Conservation (phyloP, 2,888 invertebrate genomes). For the Homarus gammarus region DNA sequence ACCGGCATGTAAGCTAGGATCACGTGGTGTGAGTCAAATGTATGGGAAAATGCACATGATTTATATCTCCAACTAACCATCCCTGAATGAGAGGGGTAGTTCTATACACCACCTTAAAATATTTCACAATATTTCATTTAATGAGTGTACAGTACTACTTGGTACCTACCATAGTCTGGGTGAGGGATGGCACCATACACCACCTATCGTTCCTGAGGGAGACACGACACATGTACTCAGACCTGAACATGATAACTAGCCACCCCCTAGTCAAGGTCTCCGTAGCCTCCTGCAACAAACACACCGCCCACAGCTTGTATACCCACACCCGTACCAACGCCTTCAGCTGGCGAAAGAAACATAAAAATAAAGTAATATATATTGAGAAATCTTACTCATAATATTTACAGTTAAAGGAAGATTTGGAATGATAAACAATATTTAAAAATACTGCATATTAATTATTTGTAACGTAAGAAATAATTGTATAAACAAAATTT, state of each 20-base stretch:
- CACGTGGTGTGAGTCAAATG: no score
- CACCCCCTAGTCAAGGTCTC: conserved; percentile 19
- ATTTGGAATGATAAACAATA: no score
- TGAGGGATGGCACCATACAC: conserved; percentile 61
- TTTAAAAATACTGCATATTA: no score
- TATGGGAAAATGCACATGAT: no score
- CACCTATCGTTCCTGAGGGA: conserved; percentile 27
- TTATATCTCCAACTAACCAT: background rate
- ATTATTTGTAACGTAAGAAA: no score
- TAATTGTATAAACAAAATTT: no score
- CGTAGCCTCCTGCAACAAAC: conserved; percentile 29
- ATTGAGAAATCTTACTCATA: no score
- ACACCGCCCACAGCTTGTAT: conserved; percentile 39
- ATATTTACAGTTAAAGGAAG: no score
- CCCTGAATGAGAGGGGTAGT: background rate
- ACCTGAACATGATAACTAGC: conserved; percentile 40
- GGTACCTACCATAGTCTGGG: conserved; percentile 34
- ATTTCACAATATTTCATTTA: no score
- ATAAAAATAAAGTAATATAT: no score
- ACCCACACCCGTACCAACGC: conserved; percentile 12
- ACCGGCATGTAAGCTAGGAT: no score
- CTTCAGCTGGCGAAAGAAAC: background rate
- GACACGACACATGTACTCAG: conserved; percentile 43
- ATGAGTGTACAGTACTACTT: no score
- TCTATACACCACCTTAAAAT: background rate